Conservation (phyloP, 1,140 invertebrate species). For the Oppia nitens region DNA sequence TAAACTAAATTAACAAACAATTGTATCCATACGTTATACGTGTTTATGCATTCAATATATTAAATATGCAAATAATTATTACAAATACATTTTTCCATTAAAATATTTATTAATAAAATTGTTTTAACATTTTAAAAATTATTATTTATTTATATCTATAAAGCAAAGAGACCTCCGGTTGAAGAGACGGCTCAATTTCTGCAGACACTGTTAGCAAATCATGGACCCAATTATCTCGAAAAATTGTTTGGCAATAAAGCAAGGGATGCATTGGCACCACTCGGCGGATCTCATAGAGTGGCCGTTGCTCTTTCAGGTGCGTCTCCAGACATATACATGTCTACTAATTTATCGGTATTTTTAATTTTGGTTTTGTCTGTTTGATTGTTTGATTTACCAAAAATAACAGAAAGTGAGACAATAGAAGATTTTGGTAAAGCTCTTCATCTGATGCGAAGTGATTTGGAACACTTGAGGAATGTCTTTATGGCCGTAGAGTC, state of each 20-base stretch:
- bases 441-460: slow-evolving; percentile 62
- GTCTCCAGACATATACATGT: not conserved
- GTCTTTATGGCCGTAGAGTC: slow-evolving; percentile 94
- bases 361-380: not conserved
- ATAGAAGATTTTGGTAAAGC: slow-evolving; percentile 81
- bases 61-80: too few relatives aligned
- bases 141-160: slow-evolving; percentile 19
- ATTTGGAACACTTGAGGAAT: slow-evolving; percentile 74
- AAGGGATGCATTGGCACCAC: slow-evolving; percentile 62
- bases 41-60: too few relatives aligned
- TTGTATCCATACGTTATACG: too few relatives aligned
- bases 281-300: slow-evolving; percentile 82
- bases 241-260: slow-evolving; percentile 79
- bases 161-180: slow-evolving; percentile 87
- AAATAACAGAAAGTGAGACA: slow-evolving; percentile 67
- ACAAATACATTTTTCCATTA: too few relatives aligned
- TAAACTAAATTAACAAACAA: too few relatives aligned
- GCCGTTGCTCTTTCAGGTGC: slow-evolving; percentile 82
- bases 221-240: slow-evolving; percentile 88
- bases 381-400: not conserved
- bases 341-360: not conserved
- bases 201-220: slow-evolving; percentile 73
- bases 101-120: too few relatives aligned
- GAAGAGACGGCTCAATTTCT: slow-evolving; percentile 88
- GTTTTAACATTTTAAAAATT: too few relatives aligned